Evolutionary conservation across 1,140 invertebrate genomes (phyloP).

Genomic region (Sycobia sp.): DNA sequence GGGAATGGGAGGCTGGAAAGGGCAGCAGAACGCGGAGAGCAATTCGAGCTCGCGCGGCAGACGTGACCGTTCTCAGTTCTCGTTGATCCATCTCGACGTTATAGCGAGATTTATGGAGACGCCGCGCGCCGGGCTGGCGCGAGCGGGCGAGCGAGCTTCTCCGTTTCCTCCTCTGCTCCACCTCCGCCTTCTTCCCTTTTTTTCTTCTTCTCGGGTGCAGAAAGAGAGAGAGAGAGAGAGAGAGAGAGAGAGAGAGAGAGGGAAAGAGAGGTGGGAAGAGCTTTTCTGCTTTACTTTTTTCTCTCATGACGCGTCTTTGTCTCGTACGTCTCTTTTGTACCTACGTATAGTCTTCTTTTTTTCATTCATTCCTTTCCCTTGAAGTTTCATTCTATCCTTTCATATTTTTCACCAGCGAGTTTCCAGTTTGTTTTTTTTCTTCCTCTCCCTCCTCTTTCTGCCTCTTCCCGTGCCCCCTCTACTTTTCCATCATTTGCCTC

Average conservation of each 20-base stretch:
- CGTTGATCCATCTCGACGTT: slow-evolving; percentile 59
- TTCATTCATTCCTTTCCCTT: slow-evolving; percentile 29
- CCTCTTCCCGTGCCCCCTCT: neutral
- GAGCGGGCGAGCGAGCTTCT: neutral
- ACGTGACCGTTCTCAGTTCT: slow-evolving; percentile 51
- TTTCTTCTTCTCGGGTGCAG: neutral
- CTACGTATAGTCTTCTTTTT: slow-evolving; percentile 8
- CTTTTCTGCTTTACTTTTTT: too few species aligned
- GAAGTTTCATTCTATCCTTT: slow-evolving; percentile 30
- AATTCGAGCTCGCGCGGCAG: slow-evolving; percentile 34
- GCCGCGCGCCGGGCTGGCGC: too few species aligned
- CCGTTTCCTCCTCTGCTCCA: neutral
- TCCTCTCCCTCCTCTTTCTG: neutral
- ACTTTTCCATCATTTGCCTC: too few species aligned
- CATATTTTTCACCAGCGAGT: slow-evolving; percentile 12
- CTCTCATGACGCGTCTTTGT: too few species aligned
- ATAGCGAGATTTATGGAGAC: slow-evolving; percentile 62
- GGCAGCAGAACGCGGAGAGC: neutral
- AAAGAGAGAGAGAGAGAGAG: neutral
- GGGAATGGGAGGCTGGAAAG: neutral
- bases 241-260: neutral
- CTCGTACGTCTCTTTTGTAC: slow-evolving; percentile 12
- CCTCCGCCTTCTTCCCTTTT: neutral
- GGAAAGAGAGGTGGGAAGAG: neutral
- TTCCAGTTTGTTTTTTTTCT: neutral